Base-by-base conservation (phyloP, 2,797 vertebrate species). In the Ambastaia sidthimunki region DNA sequence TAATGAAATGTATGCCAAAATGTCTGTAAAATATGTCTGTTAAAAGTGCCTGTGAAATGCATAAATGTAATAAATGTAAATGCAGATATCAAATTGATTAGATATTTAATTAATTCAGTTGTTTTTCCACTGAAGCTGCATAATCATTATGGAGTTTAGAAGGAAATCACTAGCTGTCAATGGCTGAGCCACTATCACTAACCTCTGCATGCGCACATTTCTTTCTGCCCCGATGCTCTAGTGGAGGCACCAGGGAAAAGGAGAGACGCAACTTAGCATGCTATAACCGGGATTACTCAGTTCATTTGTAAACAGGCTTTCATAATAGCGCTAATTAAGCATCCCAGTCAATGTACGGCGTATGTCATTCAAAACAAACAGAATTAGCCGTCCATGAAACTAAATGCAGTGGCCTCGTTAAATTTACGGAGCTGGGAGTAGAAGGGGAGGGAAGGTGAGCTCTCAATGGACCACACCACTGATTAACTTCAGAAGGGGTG, bases 241-340 rank as follows among this genome's bases (percentile, higher is more conserved):
- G 11, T 34, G 34, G 19, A 23, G 2, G 60, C 55, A 50, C 7
- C 34, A 50, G 75, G 62, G 74, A 78, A 78, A 67, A 52, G 57
- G 48, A 72, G 74, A 70, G 63, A 19, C 50, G 67, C 15, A 54
- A 44, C 44, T 82, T 66, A 52, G 78, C 66, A 55, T 83, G 57
- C 83, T 85, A 83, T 86, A 83, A 86, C 63, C 50, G 57, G 44
- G 65, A 84, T 88, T 82, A 70, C 80, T 83, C 84, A 74, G 82
- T 83, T 87, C 82, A 77, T 87, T 88, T 87, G 87, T 87, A 87
- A 87, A 87, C 87, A 88, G 79, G 57, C 75, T 85, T 87, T 85
- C 80, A 86, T 85, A 86, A 88, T 82, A 79, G 74, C 41, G 70
- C 85, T 88, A 88, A 88, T 89, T 89, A 88, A 85, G 84, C 80